phyloP scores from a whole-genome alignment of 2,888 invertebrate genomes.

The Uloborus plumipes region DNA sequence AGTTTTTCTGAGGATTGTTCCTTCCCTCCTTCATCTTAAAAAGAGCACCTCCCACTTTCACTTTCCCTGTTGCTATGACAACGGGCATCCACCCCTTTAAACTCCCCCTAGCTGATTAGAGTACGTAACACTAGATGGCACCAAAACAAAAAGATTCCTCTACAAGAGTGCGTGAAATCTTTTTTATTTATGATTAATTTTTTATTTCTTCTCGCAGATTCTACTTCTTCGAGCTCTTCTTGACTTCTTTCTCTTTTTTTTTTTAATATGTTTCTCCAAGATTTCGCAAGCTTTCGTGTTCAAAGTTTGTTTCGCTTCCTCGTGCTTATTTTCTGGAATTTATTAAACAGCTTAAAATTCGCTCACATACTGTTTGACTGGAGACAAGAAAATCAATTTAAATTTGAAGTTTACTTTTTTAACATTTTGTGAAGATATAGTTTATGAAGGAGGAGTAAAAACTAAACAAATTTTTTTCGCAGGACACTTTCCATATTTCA shows the following conservation, averaged over 20 bases:
- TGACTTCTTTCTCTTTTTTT: conserved; percentile 4
- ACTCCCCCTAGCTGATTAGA: conserved; percentile 57
- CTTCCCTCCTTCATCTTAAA: conserved; percentile 40
- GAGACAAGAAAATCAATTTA: too few relatives aligned
- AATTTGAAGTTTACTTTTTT: too few relatives aligned
- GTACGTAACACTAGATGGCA: conserved; percentile 15
- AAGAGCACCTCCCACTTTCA: conserved; percentile 56
- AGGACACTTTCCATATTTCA: too few relatives aligned
- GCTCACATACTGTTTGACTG: too few relatives aligned
- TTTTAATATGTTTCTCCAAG: too few relatives aligned
- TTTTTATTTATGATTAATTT: neutral
- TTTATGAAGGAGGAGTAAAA: too few relatives aligned
- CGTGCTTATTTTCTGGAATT: too few relatives aligned
- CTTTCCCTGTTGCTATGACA: conserved; percentile 32
- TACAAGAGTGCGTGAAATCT: neutral
- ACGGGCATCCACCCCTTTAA: conserved; percentile 46
- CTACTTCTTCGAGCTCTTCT: neutral
- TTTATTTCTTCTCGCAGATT: neutral
- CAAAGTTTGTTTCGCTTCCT: too few relatives aligned
- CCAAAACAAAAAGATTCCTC: conserved; percentile 30
- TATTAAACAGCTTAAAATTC: too few relatives aligned
- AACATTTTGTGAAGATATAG: too few relatives aligned
- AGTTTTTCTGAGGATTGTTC: conserved; percentile 48
- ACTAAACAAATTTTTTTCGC: too few relatives aligned
- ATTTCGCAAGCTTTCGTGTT: too few relatives aligned